phyloP scores from a whole-genome alignment of 30 jellyfish, hydroid and myxozoan species.

The Chrysaora quinquecirrha region DNA sequence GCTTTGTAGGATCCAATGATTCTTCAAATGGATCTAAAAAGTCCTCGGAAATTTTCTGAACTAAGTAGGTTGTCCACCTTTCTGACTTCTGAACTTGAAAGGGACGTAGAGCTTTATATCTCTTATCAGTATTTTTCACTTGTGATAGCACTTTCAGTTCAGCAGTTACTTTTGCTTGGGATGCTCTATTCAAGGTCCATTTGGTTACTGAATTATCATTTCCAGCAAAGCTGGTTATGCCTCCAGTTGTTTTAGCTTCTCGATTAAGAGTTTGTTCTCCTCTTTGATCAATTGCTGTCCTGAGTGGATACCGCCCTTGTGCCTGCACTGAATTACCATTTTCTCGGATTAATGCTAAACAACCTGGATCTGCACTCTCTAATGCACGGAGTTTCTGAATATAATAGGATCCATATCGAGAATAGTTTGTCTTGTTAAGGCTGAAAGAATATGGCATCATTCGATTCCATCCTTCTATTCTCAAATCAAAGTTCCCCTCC shows the following conservation, averaged over 20 bases:
- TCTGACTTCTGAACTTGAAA: constrained; percentile 5
- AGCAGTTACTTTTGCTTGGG: constrained; percentile 26
- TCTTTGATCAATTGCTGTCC: constrained; percentile 62
- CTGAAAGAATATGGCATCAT: constrained; percentile 25
- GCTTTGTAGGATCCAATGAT: constrained; percentile 18
- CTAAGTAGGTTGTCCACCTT: not conserved
- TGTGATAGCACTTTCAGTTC: not conserved
- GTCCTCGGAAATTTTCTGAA: constrained; percentile 29
- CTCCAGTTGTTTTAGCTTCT: constrained; percentile 58
- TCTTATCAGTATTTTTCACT: not conserved
- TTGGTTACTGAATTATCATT: constrained; percentile 23
- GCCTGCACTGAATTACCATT: constrained; percentile 44
- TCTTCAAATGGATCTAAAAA: constrained; percentile 48
- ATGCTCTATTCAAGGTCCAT: constrained; percentile 53
- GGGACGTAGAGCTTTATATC: constrained; percentile 25
- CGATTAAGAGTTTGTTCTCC: constrained; percentile 59
- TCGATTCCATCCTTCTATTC: constrained; percentile 18
- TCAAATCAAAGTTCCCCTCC: constrained; percentile 7
- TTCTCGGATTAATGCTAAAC: not conserved
- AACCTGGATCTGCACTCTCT: constrained; percentile 35
- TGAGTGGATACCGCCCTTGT: not conserved
- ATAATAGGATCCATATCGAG: constrained; percentile 51
- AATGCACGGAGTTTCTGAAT: not conserved
- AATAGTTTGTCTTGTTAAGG: constrained; percentile 29
- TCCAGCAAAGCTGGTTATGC: constrained; percentile 22